These are phyloP conservation scores for Morone saxatilis DNA, from an alignment of 2,113 vertebrate species.

Conservation along the genomic window DNA sequence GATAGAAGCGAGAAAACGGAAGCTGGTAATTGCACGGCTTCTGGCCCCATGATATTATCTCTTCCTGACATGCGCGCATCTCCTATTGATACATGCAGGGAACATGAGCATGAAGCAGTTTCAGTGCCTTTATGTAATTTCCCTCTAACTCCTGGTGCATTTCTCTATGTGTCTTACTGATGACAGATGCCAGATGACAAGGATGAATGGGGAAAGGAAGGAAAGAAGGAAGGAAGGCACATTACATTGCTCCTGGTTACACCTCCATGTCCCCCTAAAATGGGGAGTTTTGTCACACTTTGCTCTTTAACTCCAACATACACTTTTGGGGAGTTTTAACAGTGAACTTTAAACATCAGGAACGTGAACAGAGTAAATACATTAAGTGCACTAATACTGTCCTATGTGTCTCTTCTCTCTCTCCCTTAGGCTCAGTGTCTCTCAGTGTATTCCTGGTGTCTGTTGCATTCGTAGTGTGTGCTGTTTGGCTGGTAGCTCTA, in stretches of 20 bases:
- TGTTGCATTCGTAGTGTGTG: slow-evolving; percentile 93
- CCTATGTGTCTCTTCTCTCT: slow-evolving; percentile 50
- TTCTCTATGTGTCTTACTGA: slow-evolving; percentile 47
- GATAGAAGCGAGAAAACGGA: slow-evolving; percentile 55
- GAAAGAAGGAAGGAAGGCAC: slow-evolving; percentile 18
- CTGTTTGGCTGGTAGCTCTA: slow-evolving; percentile 93
- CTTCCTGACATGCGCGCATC: slow-evolving; percentile 61
- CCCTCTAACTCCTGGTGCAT: slow-evolving; percentile 26
- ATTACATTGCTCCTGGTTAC: slow-evolving; percentile 30
- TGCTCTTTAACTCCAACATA: neutral
- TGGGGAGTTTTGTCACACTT: neutral
- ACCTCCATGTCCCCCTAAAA: neutral
- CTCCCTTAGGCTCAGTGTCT: slow-evolving; percentile 88
- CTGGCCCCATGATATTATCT: slow-evolving; percentile 66
- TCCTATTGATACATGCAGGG: slow-evolving; percentile 59
- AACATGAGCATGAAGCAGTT: slow-evolving; percentile 56
- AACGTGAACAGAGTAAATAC: neutral
- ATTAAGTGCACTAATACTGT: slow-evolving; percentile 47
- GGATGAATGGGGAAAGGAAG: slow-evolving; percentile 55
- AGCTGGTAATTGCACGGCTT: slow-evolving; percentile 73
- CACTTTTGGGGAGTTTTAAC: neutral
- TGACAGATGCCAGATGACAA: slow-evolving; percentile 60
- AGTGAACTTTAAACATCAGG: slow-evolving; percentile 14
- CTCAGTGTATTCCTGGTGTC: slow-evolving; percentile 96
- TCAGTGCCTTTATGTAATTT: slow-evolving; percentile 32